A percentile compares a stretch with the other conserved stretches of the same genome.
Conservation (phyloP, 2,888 invertebrate species). For the Octonoba sinensis region DNA sequence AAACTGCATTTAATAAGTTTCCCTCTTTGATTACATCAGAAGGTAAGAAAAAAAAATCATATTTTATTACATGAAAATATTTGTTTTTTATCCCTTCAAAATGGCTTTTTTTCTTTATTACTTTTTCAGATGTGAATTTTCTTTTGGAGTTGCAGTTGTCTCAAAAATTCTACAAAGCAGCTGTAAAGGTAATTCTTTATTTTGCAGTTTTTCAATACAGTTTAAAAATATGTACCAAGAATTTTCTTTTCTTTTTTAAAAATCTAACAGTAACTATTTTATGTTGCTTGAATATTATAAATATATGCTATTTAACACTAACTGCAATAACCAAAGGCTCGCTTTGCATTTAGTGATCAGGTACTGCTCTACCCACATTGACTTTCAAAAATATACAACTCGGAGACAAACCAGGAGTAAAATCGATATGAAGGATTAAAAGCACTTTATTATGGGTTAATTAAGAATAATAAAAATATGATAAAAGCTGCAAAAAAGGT, state of each 20-base stretch:
- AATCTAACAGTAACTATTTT: no score
- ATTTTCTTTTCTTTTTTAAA: background rate
- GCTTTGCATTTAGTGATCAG: no score
- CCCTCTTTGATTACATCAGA: conserved; percentile 78
- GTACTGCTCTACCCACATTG: no score
- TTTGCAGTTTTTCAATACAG: background rate
- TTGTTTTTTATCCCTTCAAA: background rate
- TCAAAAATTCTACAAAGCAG: conserved; percentile 44
- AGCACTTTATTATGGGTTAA: no score
- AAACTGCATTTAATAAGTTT: conserved; percentile 82
- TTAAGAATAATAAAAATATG: no score
- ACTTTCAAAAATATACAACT: no score
- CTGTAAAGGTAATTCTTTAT: conserved; percentile 47
- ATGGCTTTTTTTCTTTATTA: background rate
- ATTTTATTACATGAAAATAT: background rate
- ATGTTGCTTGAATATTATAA: no score
- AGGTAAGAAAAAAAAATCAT: conserved; percentile 68
- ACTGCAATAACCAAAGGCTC: no score
- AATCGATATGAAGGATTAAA: no score
- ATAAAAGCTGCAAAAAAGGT: no score
- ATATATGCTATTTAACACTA: no score
- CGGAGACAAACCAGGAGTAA: no score
- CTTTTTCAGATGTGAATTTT: conserved; percentile 83
- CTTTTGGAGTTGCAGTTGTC: conserved; percentile 83
- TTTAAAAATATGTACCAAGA: background rate